Base-by-base conservation (phyloP, 2,888 invertebrate species). In the Bombylius major region DNA sequence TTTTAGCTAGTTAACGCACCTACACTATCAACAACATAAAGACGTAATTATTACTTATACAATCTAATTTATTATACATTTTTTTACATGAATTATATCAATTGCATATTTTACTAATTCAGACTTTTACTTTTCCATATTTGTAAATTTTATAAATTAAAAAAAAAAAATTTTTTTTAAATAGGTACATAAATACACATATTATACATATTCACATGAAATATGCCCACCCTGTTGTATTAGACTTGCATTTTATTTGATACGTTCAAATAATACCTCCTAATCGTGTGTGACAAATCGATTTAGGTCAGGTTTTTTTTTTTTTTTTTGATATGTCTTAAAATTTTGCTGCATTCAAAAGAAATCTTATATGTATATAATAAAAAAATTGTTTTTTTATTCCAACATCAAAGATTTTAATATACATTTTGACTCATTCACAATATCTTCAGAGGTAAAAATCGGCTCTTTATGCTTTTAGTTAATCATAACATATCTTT, bases 201-300 rank as follows among this genome's bases (percentile, higher is more conserved):
- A 36, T 36, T 6, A 36, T 44, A 4, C 9, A 44, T 12, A n/a
- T 44, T n/a, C 9, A 13, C 5, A 13, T 44, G 49, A 49, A 49
- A 49, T 50, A 54, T 54, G 54, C 50, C 50, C 54, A 54, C 54
- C 54, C 54, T 54, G 54, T 54, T 50, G 44, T 45, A 42, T 42
- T 42, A 42, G 8, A 11, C 39, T 11, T 36, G 12, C 39, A 42
- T 42, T 14, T 6, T 14, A 46, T 46, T n/a, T 36, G 48, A 55
- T 51, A 23, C 23, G 23, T 23, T 23, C 23, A 23, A 23, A 23
- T 23, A 57, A 57, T 57, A 54, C 54, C 34, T 54, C 48, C 55
- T 57, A 57, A 57, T 57, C 57, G 54, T 57, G 57, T 57, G 57
- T 57, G 50, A 55, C 57, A 57, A 57, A 57, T 57, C 55, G 50